Base-by-base conservation (phyloP, 37 sponge, comb jelly and placozoan species). In the Ephydatia muelleri region DNA sequence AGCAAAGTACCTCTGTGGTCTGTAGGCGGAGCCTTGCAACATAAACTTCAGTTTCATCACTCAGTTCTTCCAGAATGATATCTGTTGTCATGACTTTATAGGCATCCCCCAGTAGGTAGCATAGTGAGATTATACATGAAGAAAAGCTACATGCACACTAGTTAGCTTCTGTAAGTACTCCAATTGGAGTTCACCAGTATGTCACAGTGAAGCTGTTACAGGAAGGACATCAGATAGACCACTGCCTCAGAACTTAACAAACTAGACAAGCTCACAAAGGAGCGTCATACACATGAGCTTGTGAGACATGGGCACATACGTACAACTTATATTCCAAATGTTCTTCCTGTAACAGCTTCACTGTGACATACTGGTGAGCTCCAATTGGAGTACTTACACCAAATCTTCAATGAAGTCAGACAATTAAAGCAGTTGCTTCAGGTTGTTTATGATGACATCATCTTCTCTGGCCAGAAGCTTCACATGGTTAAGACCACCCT, bases 1-100 rank as follows among this genome's bases (percentile, higher is more conserved):
- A 57, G 9, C 27, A 26, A 74, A 83, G 25, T 82, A 97, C 97
- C 91, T 98, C 99, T 36, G 79, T 36, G n/a, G 99, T 94, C 40
- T 94, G 73, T 73, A 72, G 68, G 71, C 49, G 82, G 6, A 98
- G 79, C 21, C 95, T 72, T 9, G 30, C n/a, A 67, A 94, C 81
- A 49, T 78, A 91, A 30, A 87, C 93, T 72, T 92, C 96, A 27
- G 78, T 64, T 69, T 87, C 88, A 26, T 79, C 72, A 28, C 94
- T 40, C 30, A 94, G 84, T 39, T 89, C 85, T 35, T 88, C 84
- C 13, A 91, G 43, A 21, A 73, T 25, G 35, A 32, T 28, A 3
- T 5, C 12, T 12, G 9, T 21, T 38, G 49, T 35, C 49, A 80
- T 38, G 37, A 89, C 67, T 73, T 80, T 23, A 22, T 82, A 57